phyloP scores from a whole-genome alignment of 2,888 invertebrate species.

The Ernsta delagoae region DNA sequence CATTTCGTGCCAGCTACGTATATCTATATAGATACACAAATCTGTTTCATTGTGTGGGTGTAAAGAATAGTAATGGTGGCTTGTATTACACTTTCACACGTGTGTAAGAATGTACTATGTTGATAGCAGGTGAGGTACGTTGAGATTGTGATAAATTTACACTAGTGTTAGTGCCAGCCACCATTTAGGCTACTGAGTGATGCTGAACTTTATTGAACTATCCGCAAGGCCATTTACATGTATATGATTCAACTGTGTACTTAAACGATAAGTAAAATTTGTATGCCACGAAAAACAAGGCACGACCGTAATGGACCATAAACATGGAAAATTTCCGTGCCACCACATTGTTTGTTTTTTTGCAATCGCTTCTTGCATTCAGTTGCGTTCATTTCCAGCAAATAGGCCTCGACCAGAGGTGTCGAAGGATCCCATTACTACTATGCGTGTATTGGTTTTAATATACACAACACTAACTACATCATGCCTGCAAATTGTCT shows the following conservation, averaged over 20 bases:
- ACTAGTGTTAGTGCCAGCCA: constrained; percentile 47
- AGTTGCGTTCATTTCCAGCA: background rate
- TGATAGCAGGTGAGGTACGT: no score
- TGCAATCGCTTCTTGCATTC: background rate
- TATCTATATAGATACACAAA: no score
- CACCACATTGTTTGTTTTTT: background rate
- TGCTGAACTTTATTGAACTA: constrained; percentile 58
- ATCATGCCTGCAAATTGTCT: no score
- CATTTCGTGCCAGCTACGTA: no score
- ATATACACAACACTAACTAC: no score
- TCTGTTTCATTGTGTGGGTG: no score
- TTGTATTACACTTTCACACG: no score
- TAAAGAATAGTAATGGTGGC: no score
- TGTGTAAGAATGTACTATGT: no score
- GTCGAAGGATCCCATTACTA: background rate
- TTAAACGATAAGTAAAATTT: constrained; percentile 35
- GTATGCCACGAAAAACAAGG: constrained; percentile 18
- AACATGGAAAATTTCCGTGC: constrained; percentile 19
- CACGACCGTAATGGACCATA: constrained; percentile 15
- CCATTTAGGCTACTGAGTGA: constrained; percentile 62
- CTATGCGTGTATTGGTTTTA: no score
- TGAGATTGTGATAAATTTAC: no score
- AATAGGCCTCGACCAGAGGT: background rate
- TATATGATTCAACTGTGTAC: constrained; percentile 32
- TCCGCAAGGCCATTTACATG: constrained; percentile 39